Percentiles rank a stretch among this genome's conserved stretches.
phyloP scores from a whole-genome alignment of 2,113 vertebrate genomes.

The Uria aalge region DNA sequence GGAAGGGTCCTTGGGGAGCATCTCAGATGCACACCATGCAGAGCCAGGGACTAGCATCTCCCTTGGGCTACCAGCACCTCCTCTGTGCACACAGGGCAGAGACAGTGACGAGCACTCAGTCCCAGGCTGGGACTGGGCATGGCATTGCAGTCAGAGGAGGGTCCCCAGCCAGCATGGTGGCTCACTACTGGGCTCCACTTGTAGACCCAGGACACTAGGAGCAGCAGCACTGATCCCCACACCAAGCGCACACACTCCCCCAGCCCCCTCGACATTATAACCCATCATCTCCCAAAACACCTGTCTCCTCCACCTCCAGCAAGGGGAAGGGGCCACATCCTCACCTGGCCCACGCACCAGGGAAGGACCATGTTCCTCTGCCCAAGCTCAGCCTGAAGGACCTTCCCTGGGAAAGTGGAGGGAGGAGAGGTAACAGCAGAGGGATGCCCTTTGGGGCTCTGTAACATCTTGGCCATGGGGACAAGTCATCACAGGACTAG shows the following conservation, averaged over 20 bases:
- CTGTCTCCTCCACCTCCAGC: background rate
- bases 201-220: fast-evolving
- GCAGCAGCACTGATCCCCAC: background rate
- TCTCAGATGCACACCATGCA: fast-evolving
- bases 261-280: fast-evolving
- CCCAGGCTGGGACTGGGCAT: background rate
- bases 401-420: background rate
- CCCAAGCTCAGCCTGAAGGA: background rate
- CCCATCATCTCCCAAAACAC: background rate
- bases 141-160: background rate
- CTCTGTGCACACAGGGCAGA: background rate
- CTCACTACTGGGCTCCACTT: fast-evolving
- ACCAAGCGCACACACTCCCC: background rate
- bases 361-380: background rate
- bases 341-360: background rate
- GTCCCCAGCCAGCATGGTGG: background rate
- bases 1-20: background rate
- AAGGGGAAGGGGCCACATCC: background rate
- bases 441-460: background rate
- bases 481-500: background rate
- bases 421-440: background rate
- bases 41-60: background rate
- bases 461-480: background rate
- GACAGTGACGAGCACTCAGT: fast-evolving
- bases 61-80: background rate